A percentile compares a stretch with the other conserved stretches of the same genome.
Evolutionary conservation across 2,888 invertebrate species (phyloP).

Genomic region (Acronicta aceris): DNA sequence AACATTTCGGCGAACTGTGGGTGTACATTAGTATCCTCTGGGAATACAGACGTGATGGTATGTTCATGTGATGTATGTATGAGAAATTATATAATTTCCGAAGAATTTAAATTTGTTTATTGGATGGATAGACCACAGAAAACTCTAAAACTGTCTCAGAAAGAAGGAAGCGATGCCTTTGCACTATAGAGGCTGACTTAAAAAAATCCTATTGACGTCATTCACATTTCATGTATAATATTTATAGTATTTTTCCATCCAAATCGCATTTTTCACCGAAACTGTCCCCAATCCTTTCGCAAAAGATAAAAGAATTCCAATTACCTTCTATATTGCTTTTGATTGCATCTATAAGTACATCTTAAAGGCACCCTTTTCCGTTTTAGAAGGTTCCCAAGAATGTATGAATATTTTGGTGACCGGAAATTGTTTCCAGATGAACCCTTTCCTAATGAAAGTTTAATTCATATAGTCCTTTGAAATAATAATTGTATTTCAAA

Average conservation of each 20-base stretch:
- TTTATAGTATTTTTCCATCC: background rate
- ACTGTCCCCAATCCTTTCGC: slow-evolving; percentile 20
- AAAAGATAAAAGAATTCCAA: slow-evolving; percentile 33
- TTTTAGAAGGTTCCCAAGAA: slow-evolving; percentile 14
- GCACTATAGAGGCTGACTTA: no score
- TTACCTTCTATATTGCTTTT: slow-evolving; percentile 44
- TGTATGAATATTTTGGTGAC: slow-evolving; percentile 54
- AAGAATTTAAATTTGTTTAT: no score
- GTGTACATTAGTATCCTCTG: no score
- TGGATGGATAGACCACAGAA: no score
- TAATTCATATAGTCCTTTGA: background rate
- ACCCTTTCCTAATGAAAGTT: slow-evolving; percentile 30
- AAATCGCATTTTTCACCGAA: slow-evolving; percentile 4
- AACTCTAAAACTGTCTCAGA: no score
- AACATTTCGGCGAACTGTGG: no score
- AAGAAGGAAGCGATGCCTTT: no score
- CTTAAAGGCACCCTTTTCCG: slow-evolving; percentile 25
- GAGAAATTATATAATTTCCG: no score
- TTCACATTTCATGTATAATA: background rate
- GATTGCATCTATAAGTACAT: slow-evolving; percentile 41
- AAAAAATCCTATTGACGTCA: no score
- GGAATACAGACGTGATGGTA: no score
- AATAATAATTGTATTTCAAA: background rate
- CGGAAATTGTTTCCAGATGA: slow-evolving; percentile 43
- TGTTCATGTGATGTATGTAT: no score